Evolutionary conservation across 2,888 invertebrate species (phyloP).

Genomic region (Pelosia muscerda): DNA sequence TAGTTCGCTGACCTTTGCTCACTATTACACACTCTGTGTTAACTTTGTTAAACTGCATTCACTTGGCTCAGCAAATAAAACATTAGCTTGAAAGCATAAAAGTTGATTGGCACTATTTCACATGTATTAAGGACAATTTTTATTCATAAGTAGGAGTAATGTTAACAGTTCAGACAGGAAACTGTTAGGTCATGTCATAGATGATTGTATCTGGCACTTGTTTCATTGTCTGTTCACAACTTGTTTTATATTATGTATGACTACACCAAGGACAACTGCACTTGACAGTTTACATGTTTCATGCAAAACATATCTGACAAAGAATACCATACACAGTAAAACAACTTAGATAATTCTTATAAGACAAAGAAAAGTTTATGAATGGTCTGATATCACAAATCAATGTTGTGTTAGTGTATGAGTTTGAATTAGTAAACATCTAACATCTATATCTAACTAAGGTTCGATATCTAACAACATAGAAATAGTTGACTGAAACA

Average conservation of each 20-base stretch:
- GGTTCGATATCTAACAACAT: not conserved
- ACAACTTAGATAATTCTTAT: not conserved
- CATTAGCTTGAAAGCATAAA: too few species aligned
- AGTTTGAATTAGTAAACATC: not conserved
- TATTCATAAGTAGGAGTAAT: not conserved
- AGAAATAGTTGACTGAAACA: constrained; percentile 1
- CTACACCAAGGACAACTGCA: not conserved
- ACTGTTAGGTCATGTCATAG: too few species aligned
- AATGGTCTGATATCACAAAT: not conserved
- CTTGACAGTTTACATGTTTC: not conserved
- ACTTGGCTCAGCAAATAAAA: too few species aligned
- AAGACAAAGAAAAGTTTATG: not conserved
- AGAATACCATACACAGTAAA: not conserved
- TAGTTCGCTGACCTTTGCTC: not conserved
- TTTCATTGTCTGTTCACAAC: not conserved
- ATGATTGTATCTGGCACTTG: not conserved
- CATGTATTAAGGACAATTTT: not conserved
- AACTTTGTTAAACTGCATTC: not conserved
- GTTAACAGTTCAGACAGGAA: not conserved
- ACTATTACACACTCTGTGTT: not conserved
- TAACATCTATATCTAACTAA: too few species aligned
- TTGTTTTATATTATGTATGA: not conserved
- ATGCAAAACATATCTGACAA: not conserved
- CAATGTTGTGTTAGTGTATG: not conserved
- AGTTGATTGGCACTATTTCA: not conserved